Evolutionary conservation across 1,140 invertebrate genomes (phyloP), one percentile per base, ranked within the genome.

Genomic region (Saxidomus purpurata): DNA sequence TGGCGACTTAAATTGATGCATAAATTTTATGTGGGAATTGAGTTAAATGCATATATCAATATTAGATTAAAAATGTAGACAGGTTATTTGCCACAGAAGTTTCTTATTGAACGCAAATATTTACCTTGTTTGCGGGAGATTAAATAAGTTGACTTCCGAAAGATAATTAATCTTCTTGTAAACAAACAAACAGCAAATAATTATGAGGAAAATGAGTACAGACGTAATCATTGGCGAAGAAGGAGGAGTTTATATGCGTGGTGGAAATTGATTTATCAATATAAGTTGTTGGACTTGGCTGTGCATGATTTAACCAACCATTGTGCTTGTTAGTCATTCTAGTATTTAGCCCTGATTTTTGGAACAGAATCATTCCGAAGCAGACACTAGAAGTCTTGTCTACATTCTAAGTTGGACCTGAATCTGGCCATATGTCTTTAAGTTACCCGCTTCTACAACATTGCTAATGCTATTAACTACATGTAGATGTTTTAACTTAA

Each of bases 101-200:
- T 80, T 79, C 76, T 69, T 88, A 88, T 88, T 88, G 86, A 81
- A 69, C 55, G 52, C 52, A 80, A 80, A 88, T 88, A 81, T 88
- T 81, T 88, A 55, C 63, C 63, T 22, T 88, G 74, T 87, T 79
- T 87, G 85, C 52, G 71, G 71, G 71, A 87, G 85, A 87, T 87
- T 87, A 87, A 87, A 87, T 87, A n/a, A 79, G 71, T 87, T 87
- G 74, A 87, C 85, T 87, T 87, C 85, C 85, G 34, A 79, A 79
- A 87, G 85, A 77, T 87, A 87, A 87, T 87, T 77, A 87, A 87
- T 87, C 71, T 77, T 36, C 71, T 4, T 59, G 74, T 61, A 87
- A 87, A 87, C 74, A 85, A 85, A 74, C 69, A 74, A 36, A 34
- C 17, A 47, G 49, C 67, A 85, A 85, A 74, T 74, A 63, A 85